phyloP scores from a whole-genome alignment of 2,888 invertebrate species.

The Epistrophella euchroma region DNA sequence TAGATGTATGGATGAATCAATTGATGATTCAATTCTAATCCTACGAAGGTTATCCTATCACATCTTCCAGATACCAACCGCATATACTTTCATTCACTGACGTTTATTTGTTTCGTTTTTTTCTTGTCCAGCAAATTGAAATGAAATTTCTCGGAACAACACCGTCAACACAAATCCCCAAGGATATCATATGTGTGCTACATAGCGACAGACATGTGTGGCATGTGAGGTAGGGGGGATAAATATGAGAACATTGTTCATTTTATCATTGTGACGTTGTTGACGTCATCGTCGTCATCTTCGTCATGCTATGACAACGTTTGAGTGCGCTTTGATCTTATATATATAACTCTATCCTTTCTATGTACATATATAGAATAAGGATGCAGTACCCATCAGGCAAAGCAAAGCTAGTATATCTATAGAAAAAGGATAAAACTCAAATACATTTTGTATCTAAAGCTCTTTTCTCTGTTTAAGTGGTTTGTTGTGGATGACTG shows the following conservation, averaged over 20 bases:
- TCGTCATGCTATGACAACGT: constrained; percentile 61
- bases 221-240: constrained; percentile 9
- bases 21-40: constrained; percentile 25
- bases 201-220: constrained; percentile 13
- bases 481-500: constrained; percentile 58
- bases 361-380: background rate
- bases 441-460: constrained; percentile 51
- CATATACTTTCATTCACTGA: background rate
- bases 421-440: constrained; percentile 22
- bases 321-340: constrained; percentile 53
- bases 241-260: constrained; percentile 62
- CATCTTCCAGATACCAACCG: constrained; percentile 2
- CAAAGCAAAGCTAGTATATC: background rate
- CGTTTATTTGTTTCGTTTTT: constrained; percentile 13
- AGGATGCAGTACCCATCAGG: constrained; percentile 19
- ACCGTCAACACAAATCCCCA: constrained; percentile 54
- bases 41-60: constrained; percentile 21
- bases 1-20: background rate
- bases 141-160: constrained; percentile 65
- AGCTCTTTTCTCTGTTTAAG: constrained; percentile 55
- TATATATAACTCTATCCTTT: background rate
- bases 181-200: constrained; percentile 36
- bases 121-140: constrained; percentile 59
- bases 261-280: constrained; percentile 46
- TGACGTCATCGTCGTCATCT: background rate